Evolutionary conservation across 2,888 invertebrate species (phyloP), one percentile per base, ranked within the genome.

Genomic region (Epistrophe eligans): DNA sequence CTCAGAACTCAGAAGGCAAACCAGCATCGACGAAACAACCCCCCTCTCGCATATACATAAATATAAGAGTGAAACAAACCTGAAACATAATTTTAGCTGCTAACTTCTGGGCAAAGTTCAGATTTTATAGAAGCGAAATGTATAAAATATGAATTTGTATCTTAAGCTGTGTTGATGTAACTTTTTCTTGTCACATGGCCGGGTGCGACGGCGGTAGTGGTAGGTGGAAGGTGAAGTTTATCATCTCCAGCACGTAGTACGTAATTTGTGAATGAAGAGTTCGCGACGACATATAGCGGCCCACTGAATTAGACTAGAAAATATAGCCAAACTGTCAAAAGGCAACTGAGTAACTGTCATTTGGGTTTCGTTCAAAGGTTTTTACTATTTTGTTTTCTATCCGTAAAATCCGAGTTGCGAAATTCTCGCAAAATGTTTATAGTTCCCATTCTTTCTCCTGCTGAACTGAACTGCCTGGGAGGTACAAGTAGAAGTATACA

Each of bases 101-200:
- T 73, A 79, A 81, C 81, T 77, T 66, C 35, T 32, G 71, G 55
- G 45, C 38, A 43, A 80, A 74, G 80, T 80, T 80, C 67, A 74
- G 67, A 67, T 32, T 48, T 38, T 66, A 72, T 13, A 43, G 32
- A 52, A 48, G 40, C 28, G 5, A 70, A 32, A 55, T 60, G 80
- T 73, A 81, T 81, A 77, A 85, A 77, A 85, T 81, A 85, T 81
- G 84, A 85, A 85, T 85, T 85, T 85, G 84, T 77, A 72, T 72
- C 80, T 43, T 77, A 81, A 85, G 84, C 73, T 81, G 73, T 81
- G 73, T 77, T 81, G 81, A 81, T 70, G 81, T 73, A 77, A 66
- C 76, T 72, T 66, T 60, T 60, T 64, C 19, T 32, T 35, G 15
- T 55, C 11, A 11, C 15, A 52, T 6, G 4, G n/a, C 7, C 5